Evolutionary conservation across 2,113 vertebrate species (phyloP).

Genomic region (Chiloscyllium plagiosum): DNA sequence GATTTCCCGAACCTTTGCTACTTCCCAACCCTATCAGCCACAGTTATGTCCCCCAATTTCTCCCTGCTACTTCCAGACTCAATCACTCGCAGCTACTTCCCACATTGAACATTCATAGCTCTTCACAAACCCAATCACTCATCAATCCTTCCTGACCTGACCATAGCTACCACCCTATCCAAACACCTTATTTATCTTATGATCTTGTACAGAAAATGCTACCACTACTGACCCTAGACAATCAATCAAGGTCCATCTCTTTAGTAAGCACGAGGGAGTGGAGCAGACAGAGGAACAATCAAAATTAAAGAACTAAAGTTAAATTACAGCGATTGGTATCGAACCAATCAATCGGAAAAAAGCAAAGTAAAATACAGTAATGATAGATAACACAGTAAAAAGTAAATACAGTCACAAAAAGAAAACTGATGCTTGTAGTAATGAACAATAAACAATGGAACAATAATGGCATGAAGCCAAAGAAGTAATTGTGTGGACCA

Average conservation of each 20-base stretch:
- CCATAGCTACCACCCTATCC: too few relatives aligned
- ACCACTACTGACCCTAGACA: neutral
- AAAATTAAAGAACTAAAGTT: neutral
- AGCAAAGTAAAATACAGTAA: too few relatives aligned
- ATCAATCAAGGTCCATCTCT: neutral
- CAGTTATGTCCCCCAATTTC: too few relatives aligned
- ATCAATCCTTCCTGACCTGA: too few relatives aligned
- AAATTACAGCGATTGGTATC: neutral
- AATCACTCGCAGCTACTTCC: too few relatives aligned
- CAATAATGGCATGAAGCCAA: neutral
- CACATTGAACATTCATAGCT: too few relatives aligned
- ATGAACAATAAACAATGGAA: neutral
- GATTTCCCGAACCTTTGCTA: too few relatives aligned
- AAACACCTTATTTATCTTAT: too few relatives aligned
- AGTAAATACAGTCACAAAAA: neutral
- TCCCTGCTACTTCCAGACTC: too few relatives aligned
- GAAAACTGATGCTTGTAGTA: neutral
- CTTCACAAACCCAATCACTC: too few relatives aligned
- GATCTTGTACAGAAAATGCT: neutral
- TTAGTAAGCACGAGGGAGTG: neutral
- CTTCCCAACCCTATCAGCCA: too few relatives aligned
- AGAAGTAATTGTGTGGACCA: neutral
- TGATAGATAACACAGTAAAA: neutral
- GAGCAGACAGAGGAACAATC: neutral
- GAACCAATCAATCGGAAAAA: neutral